A percentile compares a stretch with the other conserved stretches of the same genome.
These are phyloP conservation scores for Falco punctatus DNA, from an alignment of 2,113 vertebrate genomes.

Conservation along the genomic window DNA sequence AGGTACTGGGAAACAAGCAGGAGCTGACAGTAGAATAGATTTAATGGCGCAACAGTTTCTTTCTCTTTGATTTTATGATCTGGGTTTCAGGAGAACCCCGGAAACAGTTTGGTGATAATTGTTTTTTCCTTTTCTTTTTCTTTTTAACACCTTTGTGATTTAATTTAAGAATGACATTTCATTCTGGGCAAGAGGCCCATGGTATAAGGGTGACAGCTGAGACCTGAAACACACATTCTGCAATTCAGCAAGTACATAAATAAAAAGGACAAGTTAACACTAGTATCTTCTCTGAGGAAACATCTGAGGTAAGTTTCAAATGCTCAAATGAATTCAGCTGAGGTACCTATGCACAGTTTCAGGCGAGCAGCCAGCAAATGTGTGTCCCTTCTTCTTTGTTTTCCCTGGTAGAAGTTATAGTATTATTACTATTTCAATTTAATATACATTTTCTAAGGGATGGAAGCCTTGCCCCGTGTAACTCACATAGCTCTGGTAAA, in stretches of 20 bases:
- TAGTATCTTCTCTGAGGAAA: slow-evolving; percentile 30
- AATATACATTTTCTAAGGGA: background rate
- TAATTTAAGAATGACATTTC: slow-evolving; percentile 6
- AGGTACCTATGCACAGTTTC: background rate
- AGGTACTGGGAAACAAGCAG: background rate
- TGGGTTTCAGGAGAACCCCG: slow-evolving; percentile 1
- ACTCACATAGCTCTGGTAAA: background rate
- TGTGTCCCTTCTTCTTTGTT: background rate
- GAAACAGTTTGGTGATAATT: background rate
- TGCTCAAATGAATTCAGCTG: slow-evolving; percentile 3
- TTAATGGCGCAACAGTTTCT: background rate
- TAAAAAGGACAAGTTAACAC: background rate
- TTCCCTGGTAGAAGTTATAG: background rate
- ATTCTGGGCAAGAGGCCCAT: background rate
- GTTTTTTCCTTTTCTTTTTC: background rate
- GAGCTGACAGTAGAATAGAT: background rate
- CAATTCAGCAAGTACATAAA: background rate
- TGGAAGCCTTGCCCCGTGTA: background rate
- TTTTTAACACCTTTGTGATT: slow-evolving; percentile 1
- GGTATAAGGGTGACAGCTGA: background rate
- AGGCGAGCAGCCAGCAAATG: background rate
- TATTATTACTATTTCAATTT: background rate
- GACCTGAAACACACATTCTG: background rate
- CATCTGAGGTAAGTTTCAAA: slow-evolving; percentile 11
- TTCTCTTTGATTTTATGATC: slow-evolving; percentile 5